Conservation (phyloP, 1,140 invertebrate species). For the Caenorhabditis remanei region DNA sequence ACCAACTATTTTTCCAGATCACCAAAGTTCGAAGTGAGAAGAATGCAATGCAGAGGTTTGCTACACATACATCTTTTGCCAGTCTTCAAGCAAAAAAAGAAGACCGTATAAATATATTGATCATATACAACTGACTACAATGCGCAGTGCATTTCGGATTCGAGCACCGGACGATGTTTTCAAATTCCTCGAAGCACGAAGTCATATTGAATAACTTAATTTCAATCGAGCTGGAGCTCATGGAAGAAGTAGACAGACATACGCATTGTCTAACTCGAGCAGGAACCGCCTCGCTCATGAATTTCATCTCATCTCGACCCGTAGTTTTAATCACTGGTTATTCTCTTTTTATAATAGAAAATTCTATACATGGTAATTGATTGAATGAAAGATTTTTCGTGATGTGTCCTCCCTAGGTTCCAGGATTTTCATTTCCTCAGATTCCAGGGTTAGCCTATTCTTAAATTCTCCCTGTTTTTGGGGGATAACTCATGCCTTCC, state of each 20-base stretch:
- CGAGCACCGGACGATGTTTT: background rate
- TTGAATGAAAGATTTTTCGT: background rate
- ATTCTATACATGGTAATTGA: background rate
- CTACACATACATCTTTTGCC: slow-evolving; percentile 9
- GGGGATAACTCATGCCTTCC: no score
- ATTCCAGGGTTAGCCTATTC: no score
- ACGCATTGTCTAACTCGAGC: slow-evolving; percentile 12
- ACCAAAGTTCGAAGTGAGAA: slow-evolving; percentile 38
- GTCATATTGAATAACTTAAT: background rate
- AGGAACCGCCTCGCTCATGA: background rate
- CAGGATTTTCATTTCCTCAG: no score
- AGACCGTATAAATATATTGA: slow-evolving; percentile 30
- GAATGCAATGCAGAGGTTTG: slow-evolving; percentile 27
- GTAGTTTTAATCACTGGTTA: background rate
- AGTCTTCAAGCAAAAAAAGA: slow-evolving; percentile 7
- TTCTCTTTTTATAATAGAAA: background rate
- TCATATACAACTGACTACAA: slow-evolving; percentile 12
- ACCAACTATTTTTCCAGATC: slow-evolving; percentile 13
- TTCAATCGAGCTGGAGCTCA: background rate
- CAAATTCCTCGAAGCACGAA: background rate
- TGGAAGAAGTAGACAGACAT: background rate
- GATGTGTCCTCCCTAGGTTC: background rate
- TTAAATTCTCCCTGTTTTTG: no score
- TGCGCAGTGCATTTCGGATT: slow-evolving; percentile 16
- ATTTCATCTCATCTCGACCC: slow-evolving; percentile 14